phyloP scores from a whole-genome alignment of 2,888 invertebrate species.

The Conops quadrifasciatus region DNA sequence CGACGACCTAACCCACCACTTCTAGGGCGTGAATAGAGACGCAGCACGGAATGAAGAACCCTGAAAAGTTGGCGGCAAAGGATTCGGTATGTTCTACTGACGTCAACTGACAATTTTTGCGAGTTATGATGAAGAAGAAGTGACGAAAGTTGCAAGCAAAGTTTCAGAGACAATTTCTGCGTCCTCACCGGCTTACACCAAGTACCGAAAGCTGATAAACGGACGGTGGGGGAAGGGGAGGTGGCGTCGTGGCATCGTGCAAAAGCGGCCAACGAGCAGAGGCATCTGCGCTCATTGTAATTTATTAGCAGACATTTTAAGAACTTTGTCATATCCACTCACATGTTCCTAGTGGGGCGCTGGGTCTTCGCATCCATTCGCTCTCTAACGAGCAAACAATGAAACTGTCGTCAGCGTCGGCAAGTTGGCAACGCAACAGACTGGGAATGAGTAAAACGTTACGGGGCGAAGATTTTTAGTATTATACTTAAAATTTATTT shows the following conservation, averaged over 20 bases:
- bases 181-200: neutral
- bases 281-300: constrained; percentile 29
- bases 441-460: constrained; percentile 4
- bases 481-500: neutral
- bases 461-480: constrained; percentile 16
- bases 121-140: constrained; percentile 32
- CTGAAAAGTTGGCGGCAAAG: neutral
- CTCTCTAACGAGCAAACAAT: constrained; percentile 40
- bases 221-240: neutral
- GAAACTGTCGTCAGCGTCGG: constrained; percentile 36
- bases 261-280: constrained; percentile 8
- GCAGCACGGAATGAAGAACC: too few species aligned
- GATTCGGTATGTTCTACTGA: neutral
- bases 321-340: constrained; percentile 36
- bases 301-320: constrained; percentile 42
- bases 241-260: neutral
- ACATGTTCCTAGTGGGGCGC: constrained; percentile 37
- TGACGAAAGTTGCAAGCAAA: constrained; percentile 40
- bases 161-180: neutral
- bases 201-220: neutral
- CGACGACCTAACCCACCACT: neutral
- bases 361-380: neutral
- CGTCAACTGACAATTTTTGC: constrained; percentile 22
- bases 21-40: neutral
- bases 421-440: neutral